Evolutionary conservation across 2,888 invertebrate genomes (phyloP), one percentile per base, ranked within the genome.

Genomic region (Drosophila crucigera): DNA sequence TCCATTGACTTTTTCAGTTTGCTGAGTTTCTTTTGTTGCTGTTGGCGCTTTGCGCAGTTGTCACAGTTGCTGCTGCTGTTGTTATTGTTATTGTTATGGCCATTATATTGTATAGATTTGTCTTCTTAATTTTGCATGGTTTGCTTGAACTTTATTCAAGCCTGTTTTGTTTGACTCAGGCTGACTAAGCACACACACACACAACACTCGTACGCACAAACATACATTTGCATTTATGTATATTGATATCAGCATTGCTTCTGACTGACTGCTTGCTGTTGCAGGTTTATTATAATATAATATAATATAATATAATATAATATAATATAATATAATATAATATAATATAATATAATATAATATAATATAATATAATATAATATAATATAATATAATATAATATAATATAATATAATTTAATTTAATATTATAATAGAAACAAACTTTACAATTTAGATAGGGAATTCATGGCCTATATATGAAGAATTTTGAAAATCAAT

Each of bases 21-120:
- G 54, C 53, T 53, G 50, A 72, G 62, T 68, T 54, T 58, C 54
- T 70, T 59, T 25, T 60, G 47, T 50, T 68, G 61, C 37, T 75
- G 61, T 43, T 56, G 76, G 55, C 49, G 69, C 68, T 72, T 30
- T 76, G 69, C 80, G 80, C 82, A 85, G 81, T 85, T 86, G 83
- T 78, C 77, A 77, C 85, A 73, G 75, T 75, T 58, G 41, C 52
- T 56, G 64, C 31, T 37, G 60, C 33, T 30, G 56, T 39, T 61
- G 64, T 41, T 73, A 55, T 31, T 66, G 30, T 61, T 69, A 67
- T 69, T 73, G 64, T 68, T 81, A 74, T 78, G 80, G 73, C 50
- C 49, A 73, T 76, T 76, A 76, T 63, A 67, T 67, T 81, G 61
- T 73, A 77, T 81, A 79, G 65, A 68, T 76, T 63, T 76, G 70